Conservation (phyloP, 2,888 invertebrate species). For the Leucoma salicis region DNA sequence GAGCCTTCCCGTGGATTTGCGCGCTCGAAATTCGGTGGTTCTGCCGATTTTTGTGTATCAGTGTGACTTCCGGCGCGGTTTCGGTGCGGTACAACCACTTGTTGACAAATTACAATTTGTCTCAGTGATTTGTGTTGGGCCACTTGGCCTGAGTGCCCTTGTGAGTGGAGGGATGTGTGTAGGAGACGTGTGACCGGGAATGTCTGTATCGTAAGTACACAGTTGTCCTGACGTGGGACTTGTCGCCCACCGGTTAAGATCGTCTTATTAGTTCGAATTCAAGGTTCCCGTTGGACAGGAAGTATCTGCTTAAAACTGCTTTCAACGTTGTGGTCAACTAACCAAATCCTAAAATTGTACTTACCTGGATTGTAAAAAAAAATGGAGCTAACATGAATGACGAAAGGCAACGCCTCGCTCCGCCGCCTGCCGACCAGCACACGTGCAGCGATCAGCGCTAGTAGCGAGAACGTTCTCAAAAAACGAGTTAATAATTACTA, state of each 20-base stretch:
- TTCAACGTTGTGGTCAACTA: slow-evolving; percentile 42
- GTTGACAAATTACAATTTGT: slow-evolving; percentile 45
- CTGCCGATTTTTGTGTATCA: slow-evolving; percentile 71
- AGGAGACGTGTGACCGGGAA: slow-evolving; percentile 75
- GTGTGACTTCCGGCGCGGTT: slow-evolving; percentile 73
- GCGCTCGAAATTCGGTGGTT: slow-evolving; percentile 78
- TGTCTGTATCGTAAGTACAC: slow-evolving; percentile 75
- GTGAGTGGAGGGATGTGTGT: slow-evolving; percentile 68
- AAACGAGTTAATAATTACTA: slow-evolving; percentile 55
- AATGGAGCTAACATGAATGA: slow-evolving; percentile 65
- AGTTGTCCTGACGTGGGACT: slow-evolving; percentile 53
- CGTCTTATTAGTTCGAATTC: slow-evolving; percentile 27
- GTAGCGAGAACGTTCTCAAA: slow-evolving; percentile 50
- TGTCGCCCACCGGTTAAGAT: slow-evolving; percentile 44
- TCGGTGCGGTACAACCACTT: slow-evolving; percentile 61
- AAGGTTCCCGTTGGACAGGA: slow-evolving; percentile 32
- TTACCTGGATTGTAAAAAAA: slow-evolving; percentile 53
- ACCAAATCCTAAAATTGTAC: slow-evolving; percentile 48
- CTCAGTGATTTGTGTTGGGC: slow-evolving; percentile 74
- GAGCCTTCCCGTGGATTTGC: slow-evolving; percentile 82
- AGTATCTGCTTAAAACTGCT: slow-evolving; percentile 23
- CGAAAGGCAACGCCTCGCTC: slow-evolving; percentile 59
- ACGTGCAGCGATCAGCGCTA: slow-evolving; percentile 57
- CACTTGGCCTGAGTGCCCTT: slow-evolving; percentile 72
- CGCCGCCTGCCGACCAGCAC: slow-evolving; percentile 62